These are phyloP conservation scores for Leptobrachium leishanense DNA, from an alignment of 2,113 vertebrate genomes.

Conservation along the genomic window DNA sequence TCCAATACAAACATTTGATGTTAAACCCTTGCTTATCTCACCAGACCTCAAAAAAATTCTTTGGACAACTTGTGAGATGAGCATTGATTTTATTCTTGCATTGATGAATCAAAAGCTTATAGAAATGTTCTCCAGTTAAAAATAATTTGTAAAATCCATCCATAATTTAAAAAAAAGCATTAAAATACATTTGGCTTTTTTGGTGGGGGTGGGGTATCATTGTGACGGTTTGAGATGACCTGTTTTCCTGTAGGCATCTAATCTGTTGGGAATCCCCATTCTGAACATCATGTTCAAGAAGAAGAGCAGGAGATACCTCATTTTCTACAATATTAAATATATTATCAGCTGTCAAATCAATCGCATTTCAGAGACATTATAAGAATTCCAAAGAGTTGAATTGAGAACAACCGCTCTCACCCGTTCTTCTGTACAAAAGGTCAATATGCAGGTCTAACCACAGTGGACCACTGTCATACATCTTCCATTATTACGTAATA, in stretches of 20 bases:
- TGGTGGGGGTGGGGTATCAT: too few relatives aligned
- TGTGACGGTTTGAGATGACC: too few relatives aligned
- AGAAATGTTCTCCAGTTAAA: too few relatives aligned
- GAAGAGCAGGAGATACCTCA: constrained; percentile 11
- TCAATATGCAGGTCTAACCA: not conserved
- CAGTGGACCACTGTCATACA: not conserved
- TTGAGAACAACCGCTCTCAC: not conserved
- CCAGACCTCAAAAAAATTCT: too few relatives aligned
- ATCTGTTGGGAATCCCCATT: not conserved
- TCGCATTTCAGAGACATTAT: constrained; percentile 41
- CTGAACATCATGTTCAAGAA: constrained; percentile 22
- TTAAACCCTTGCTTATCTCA: too few relatives aligned
- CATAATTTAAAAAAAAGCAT: too few relatives aligned
- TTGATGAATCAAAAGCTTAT: too few relatives aligned
- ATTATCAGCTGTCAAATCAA: constrained; percentile 45
- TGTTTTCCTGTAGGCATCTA: constrained; percentile 2
- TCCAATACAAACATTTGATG: too few relatives aligned
- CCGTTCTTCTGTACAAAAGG: not conserved
- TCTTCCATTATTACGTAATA: not conserved
- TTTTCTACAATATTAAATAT: constrained; percentile 49
- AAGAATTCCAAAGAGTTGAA: constrained; percentile 27
- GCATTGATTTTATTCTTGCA: too few relatives aligned
- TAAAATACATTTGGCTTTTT: too few relatives aligned
- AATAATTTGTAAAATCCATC: too few relatives aligned
- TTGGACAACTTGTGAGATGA: too few relatives aligned